Base-by-base conservation (phyloP, 2,113 vertebrate species). In the Morone chrysops region DNA sequence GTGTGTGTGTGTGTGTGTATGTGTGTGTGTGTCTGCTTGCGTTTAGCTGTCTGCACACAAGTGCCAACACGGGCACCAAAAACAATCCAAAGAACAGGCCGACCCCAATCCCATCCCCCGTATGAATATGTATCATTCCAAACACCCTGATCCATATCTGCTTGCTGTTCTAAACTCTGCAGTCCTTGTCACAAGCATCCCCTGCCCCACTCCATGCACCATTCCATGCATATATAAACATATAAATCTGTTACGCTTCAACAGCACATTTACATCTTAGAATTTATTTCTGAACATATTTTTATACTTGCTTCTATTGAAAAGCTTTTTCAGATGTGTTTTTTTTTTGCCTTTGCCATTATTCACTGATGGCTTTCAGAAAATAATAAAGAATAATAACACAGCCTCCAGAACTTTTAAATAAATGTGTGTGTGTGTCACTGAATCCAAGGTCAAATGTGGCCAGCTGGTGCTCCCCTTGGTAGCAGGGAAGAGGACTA, bases 111-210 rank as follows among this genome's bases (percentile, higher is more conserved):
- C 91, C 73, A 87, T 86, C 78, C 85, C 93, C 88, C 86, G 9
- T 69, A 91, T 94, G 91, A 93, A 92, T 93, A 94, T 91, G 87
- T 89, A 94, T 92, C 85, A 83, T 83, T 87, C 78, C 88, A 83
- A 82, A 93, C 92, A 89, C 81, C 67, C 82, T 82, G 93, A 93
- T 94, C 89, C 92, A 85, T 93, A 94, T 94, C 90, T 89, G 80
- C 84, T 84, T 51, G 69, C 70, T 87, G 68, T 83, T 92, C 86
- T 82, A 80, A 92, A 90, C 80, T 78, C 87, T 78, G 70, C 75
- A 41, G 59, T 56, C 31, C 31, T 31, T 31, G 31, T 31, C 31
- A 31, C 31, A 31, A 31, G 31, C 31, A 31, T 31, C 31, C 31
- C 31, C 31, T 31, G 31, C 31, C 31, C 84, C 82, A 77, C 77